These are phyloP conservation scores for Macquaria australasica DNA, from an alignment of 2,113 vertebrate species.

Conservation along the genomic window DNA sequence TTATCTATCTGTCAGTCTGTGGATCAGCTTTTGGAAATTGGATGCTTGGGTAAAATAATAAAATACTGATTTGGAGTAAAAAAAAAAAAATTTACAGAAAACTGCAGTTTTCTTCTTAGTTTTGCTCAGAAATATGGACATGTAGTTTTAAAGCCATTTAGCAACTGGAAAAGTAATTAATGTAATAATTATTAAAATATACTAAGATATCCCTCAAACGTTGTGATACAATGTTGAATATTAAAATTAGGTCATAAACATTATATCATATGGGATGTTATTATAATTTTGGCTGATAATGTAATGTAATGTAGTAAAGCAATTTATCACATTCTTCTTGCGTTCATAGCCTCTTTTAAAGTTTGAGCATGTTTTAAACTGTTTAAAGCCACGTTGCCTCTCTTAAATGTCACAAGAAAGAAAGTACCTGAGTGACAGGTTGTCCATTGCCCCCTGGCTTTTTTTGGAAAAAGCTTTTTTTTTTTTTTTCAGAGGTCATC, in stretches of 20 bases:
- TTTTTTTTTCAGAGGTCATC: conserved; percentile 17
- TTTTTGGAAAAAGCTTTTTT: neutral
- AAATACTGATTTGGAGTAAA: neutral
- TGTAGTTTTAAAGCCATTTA: neutral
- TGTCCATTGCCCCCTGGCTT: neutral
- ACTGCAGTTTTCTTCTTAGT: no score
- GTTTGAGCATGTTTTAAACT: neutral
- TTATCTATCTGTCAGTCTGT: neutral
- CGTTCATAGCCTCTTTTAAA: neutral
- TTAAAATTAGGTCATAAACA: neutral
- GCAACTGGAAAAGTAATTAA: neutral
- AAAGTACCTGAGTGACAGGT: neutral
- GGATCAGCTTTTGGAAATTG: neutral
- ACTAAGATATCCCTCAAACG: neutral
- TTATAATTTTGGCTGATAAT: neutral
- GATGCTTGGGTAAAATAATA: neutral
- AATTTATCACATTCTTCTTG: neutral
- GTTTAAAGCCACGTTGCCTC: neutral
- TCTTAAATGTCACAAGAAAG: neutral
- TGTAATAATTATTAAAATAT: neutral
- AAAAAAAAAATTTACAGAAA: no score
- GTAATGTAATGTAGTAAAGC: neutral
- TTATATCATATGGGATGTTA: neutral
- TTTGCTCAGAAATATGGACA: no score
- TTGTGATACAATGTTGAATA: neutral